Evolutionary conservation across 2,888 invertebrate species (phyloP), one percentile per base, ranked within the genome.

Genomic region (Cepaea hortensis): DNA sequence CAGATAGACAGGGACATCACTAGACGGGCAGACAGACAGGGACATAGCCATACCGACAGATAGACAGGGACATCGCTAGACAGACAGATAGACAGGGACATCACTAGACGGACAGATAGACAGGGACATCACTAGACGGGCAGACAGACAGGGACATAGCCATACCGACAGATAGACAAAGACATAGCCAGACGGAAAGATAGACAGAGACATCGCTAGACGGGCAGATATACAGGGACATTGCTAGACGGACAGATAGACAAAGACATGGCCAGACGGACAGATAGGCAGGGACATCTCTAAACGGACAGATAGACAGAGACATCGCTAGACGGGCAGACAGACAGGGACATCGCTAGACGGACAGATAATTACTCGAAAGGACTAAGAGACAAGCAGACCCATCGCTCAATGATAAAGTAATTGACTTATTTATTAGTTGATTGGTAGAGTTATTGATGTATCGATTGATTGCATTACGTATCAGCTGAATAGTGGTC

Each of bases 31-130:
- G 35, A 35, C 0, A 35, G 1, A 35, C 35, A 35, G 35, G 35
- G 35, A 35, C 35, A 35, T 35, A 35, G 35, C 35, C 35, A 35
- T 35, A 35, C 35, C 35, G 35, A 1, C 35, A 35, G 35, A 35
- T 35, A n/a, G n/a, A n/a, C n/a, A n/a, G n/a, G n/a, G n/a, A n/a
- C n/a, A n/a, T n/a, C n/a, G n/a, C n/a, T n/a, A n/a, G n/a, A n/a
- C n/a, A n/a, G n/a, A n/a, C n/a, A n/a, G n/a, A n/a, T n/a, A n/a
- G n/a, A n/a, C n/a, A n/a, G n/a, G n/a, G n/a, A n/a, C n/a, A n/a
- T n/a, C n/a, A 35, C 9, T 73, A 73, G 73, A 73, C 62, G 15
- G 62, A 73, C 35, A 73, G 73, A 73, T 73, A n/a, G n/a, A n/a
- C n/a, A 7, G 9, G 7, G n/a, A 13, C 23, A 73, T 20, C n/a